Conservation (phyloP, 2,113 vertebrate species). For the Lepus americanus region DNA sequence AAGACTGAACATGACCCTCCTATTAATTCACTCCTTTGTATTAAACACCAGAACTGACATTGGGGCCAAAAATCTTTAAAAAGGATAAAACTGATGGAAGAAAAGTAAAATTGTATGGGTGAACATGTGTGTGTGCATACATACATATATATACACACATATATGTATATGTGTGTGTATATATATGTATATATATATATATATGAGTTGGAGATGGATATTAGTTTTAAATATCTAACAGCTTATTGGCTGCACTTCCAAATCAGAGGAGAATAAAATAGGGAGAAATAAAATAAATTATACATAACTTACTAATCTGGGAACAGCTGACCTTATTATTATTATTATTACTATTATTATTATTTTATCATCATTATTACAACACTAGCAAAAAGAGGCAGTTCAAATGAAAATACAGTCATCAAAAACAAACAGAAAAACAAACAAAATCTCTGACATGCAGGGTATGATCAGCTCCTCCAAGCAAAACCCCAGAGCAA, state of each 20-base stretch:
- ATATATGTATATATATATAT: conserved; percentile 84
- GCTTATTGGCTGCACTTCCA: conserved; percentile 93
- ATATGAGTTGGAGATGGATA: conserved; percentile 82
- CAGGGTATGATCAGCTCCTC: conserved; percentile 92
- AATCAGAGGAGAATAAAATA: conserved; percentile 93
- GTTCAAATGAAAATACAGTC: conserved; percentile 96
- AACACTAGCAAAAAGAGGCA: conserved; percentile 96
- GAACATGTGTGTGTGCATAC: conserved; percentile 63
- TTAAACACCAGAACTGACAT: conserved; percentile 88
- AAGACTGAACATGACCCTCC: conserved; percentile 89
- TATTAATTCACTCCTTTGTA: conserved; percentile 89
- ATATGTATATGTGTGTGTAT: conserved; percentile 75
- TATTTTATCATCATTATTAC: conserved; percentile 91
- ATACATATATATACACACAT: conserved; percentile 81
- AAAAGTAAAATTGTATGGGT: conserved; percentile 86
- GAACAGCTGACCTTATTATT: conserved; percentile 97
- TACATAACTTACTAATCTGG: conserved; percentile 99
- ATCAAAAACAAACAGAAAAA: conserved; percentile 94
- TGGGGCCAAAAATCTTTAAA: conserved; percentile 88
- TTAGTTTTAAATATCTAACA: conserved; percentile 93
- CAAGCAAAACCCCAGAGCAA: conserved; percentile 91
- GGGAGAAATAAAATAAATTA: conserved; percentile 97
- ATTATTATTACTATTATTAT: conserved; percentile 95
- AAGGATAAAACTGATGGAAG: conserved; percentile 84
- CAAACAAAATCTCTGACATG: conserved; percentile 89